Percentiles rank a stretch among this genome's conserved stretches.
Evolutionary conservation across 2,797 vertebrate species (phyloP).

Genomic region (Antrozous pallidus): DNA sequence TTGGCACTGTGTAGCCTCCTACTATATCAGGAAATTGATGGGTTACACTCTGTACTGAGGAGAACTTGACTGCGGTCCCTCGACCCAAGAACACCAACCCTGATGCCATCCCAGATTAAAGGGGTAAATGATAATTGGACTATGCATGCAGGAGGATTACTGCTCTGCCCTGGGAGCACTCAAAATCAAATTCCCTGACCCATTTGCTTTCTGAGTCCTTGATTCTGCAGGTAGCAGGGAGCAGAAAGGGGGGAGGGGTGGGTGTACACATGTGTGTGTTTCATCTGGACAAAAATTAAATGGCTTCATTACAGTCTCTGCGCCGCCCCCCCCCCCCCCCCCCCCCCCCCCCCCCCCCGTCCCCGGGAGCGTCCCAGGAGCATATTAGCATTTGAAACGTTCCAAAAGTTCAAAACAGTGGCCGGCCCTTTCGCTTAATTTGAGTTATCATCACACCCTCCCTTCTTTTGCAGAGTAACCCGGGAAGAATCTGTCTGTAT

Average conservation of each 20-base stretch:
- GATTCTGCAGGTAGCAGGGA: background rate
- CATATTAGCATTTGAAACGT: constrained; percentile 57
- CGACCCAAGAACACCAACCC: background rate
- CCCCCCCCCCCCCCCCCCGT: too few relatives aligned
- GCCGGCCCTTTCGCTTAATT: constrained; percentile 38
- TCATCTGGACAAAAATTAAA: constrained; percentile 72
- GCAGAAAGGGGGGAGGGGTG: background rate
- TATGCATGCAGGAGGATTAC: background rate
- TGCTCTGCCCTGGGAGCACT: background rate
- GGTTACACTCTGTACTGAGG: background rate
- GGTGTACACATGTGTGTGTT: background rate
- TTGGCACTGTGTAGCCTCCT: background rate
- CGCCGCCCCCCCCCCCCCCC: constrained; percentile 34
- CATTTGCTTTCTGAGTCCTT: constrained; percentile 34
- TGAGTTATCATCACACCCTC: background rate
- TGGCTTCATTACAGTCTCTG: constrained; percentile 65
- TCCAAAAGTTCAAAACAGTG: constrained; percentile 46
- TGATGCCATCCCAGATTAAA: constrained; percentile 8
- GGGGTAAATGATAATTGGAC: background rate
- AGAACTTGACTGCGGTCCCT: background rate
- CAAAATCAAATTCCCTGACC: constrained; percentile 53
- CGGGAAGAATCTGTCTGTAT: background rate
- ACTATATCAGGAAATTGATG: background rate
- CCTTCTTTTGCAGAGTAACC: background rate
- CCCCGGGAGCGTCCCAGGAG: constrained; percentile 63